Evolutionary conservation across 2,888 invertebrate species (phyloP).

Genomic region (Drosophila sordidula): DNA sequence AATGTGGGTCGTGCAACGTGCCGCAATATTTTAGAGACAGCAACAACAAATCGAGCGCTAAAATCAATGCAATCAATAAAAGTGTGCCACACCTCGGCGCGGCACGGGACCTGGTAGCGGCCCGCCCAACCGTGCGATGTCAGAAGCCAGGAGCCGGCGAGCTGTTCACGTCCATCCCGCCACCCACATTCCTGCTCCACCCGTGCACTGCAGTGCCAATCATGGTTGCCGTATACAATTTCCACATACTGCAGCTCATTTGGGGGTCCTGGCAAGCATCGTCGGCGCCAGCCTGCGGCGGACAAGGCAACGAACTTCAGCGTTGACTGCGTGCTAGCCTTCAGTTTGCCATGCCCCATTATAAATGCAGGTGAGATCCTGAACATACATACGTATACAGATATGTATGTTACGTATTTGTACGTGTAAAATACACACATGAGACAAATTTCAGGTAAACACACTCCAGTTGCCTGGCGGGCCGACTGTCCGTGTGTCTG

Average conservation of each 20-base stretch:
- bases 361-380: slow-evolving; percentile 47
- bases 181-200: not conserved
- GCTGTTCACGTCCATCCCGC: not conserved
- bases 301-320: slow-evolving; percentile 44
- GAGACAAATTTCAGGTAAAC: slow-evolving; percentile 74
- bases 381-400: slow-evolving; percentile 11
- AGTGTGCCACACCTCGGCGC: slow-evolving; percentile 30
- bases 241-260: slow-evolving; percentile 52
- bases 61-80: slow-evolving; percentile 78
- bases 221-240: slow-evolving; percentile 49
- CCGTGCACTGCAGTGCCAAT: slow-evolving; percentile 60
- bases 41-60: slow-evolving; percentile 50
- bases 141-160: slow-evolving; percentile 12
- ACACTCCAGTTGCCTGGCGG: slow-evolving; percentile 35
- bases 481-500: not conserved
- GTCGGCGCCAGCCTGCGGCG: slow-evolving; percentile 24
- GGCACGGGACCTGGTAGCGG: slow-evolving; percentile 35
- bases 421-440: slow-evolving; percentile 55
- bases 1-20: slow-evolving; percentile 46
- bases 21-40: slow-evolving; percentile 24
- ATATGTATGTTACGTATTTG: not conserved
- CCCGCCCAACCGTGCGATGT: slow-evolving; percentile 33
- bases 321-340: slow-evolving; percentile 35
- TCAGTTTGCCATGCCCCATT: slow-evolving; percentile 37
- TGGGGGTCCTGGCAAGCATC: slow-evolving; percentile 15